Base-by-base conservation (phyloP, 2,113 vertebrate species). In the Maccullochella peelii region DNA sequence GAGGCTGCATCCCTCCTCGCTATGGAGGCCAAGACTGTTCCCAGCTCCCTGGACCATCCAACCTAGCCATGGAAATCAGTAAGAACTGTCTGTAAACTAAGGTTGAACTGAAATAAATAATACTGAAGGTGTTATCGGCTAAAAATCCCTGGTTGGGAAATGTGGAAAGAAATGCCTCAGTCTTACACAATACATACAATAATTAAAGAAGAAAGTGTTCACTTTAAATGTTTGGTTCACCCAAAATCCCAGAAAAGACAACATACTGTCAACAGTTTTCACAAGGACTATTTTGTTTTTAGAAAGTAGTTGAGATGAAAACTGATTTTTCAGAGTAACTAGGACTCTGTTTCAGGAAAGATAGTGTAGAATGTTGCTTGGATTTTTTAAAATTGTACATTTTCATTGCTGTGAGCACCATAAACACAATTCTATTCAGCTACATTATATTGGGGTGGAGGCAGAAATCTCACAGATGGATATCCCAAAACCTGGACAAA, bases 1-100 rank as follows among this genome's bases (percentile, higher is more conserved):
- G 97, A 62, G 93, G 80, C n/a, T 98, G 97, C 85, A 78, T 33
- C 10, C 92, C 94, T 0, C 96, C 97, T 71, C 95, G 88, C 74
- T 96, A 96, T 0, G 95, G 97, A 5, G 97, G 97, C n/a, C 89
- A 67, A 49, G 81, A 84, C 63, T 99, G 97, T 23, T 61, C 87
- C 2, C 89, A 93, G n/a, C 89, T 96, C 3, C 89, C 94, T 0
- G 95, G 94, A 21, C 83, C 76, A 3, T 66, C 90, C 0, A 82
- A 55, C 15, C n/a, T 91, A 8, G 49, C 92, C 27, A 84, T 78
- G 10, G 95, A 97, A 73, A 96, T 96, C 33, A 91, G 97, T 98
- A 94, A 94, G 96, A 91, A 25, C 27, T 12, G 1, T 44, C 59
- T 83, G 23, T 44, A 40, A 50, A 70, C 27, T 8, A 61, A 14